A percentile compares a stretch with the other conserved stretches of the same genome.
These are phyloP conservation scores for Clusia tigrina DNA, from an alignment of 2,888 invertebrate genomes.

Conservation along the genomic window DNA sequence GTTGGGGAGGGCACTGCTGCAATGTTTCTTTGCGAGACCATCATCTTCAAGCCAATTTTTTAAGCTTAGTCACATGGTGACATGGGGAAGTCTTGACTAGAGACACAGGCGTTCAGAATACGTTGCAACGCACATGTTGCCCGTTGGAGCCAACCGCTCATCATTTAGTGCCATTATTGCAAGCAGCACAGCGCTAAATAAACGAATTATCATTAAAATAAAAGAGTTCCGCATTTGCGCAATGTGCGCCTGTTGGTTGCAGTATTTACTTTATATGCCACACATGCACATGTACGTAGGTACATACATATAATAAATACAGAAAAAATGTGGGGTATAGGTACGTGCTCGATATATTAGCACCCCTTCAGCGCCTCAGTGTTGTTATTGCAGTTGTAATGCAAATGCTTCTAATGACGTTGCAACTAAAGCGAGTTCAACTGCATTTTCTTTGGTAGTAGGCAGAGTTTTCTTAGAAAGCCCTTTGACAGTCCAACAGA, in stretches of 20 bases:
- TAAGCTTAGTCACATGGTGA: slow-evolving; percentile 54
- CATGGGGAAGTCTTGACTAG: slow-evolving; percentile 64
- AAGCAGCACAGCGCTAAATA: slow-evolving; percentile 28
- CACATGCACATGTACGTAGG: not conserved
- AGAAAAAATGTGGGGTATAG: not conserved
- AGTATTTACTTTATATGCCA: not conserved
- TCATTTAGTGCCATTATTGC: slow-evolving; percentile 12
- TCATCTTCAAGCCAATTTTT: slow-evolving; percentile 20
- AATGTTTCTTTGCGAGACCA: not conserved
- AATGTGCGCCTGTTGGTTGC: not conserved
- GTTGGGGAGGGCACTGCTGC: slow-evolving; percentile 33
- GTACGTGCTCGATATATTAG: not conserved
- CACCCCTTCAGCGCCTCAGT: not conserved
- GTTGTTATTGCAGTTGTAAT: not conserved
- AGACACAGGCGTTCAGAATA: slow-evolving; percentile 53
- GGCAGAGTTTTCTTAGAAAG: too few relatives aligned
- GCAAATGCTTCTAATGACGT: not conserved
- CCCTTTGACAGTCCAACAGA: not conserved
- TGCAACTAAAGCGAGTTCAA: not conserved
- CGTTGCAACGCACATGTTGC: not conserved
- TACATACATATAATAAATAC: not conserved
- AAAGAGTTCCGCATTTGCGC: slow-evolving; percentile 18
- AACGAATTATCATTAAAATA: slow-evolving; percentile 28
- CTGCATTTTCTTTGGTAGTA: too few relatives aligned
- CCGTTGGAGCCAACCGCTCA: not conserved